Evolutionary conservation across 2,113 vertebrate genomes (phyloP).

Genomic region (Macrotus californicus): DNA sequence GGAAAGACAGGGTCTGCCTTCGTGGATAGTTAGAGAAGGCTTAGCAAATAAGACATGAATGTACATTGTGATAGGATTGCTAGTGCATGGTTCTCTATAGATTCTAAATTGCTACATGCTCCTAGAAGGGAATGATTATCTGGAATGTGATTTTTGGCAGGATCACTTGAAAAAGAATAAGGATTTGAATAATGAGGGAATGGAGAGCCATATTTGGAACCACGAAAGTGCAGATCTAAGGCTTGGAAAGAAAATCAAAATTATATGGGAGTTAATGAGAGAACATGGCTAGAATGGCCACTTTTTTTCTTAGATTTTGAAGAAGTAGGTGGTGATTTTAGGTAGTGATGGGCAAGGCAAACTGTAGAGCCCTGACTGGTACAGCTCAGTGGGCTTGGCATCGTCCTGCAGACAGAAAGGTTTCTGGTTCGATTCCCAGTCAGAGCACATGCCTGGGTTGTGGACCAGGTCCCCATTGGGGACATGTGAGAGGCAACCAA

Average conservation of each 20-base stretch:
- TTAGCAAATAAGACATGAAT: background rate
- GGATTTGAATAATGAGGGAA: background rate
- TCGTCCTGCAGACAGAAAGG: no score
- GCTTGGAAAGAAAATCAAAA: background rate
- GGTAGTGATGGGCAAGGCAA: background rate
- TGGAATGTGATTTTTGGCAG: background rate
- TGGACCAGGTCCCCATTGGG: no score
- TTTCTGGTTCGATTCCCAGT: no score
- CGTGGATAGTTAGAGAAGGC: background rate
- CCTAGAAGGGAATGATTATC: background rate
- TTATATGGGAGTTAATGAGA: background rate
- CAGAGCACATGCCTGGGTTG: no score
- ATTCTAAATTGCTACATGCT: background rate
- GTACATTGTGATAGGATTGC: background rate
- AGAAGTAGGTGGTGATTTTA: background rate
- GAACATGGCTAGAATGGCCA: background rate
- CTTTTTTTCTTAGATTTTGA: background rate
- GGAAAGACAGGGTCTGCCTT: background rate
- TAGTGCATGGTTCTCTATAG: background rate
- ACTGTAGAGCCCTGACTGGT: background rate
- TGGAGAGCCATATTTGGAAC: background rate
- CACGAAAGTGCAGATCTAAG: background rate
- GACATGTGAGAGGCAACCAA: no score
- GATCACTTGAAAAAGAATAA: background rate
- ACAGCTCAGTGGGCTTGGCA: no score